A percentile compares a stretch with the other conserved stretches of the same genome.
Evolutionary conservation across 2,797 vertebrate species (phyloP).

Genomic region (Glossophaga mutica): DNA sequence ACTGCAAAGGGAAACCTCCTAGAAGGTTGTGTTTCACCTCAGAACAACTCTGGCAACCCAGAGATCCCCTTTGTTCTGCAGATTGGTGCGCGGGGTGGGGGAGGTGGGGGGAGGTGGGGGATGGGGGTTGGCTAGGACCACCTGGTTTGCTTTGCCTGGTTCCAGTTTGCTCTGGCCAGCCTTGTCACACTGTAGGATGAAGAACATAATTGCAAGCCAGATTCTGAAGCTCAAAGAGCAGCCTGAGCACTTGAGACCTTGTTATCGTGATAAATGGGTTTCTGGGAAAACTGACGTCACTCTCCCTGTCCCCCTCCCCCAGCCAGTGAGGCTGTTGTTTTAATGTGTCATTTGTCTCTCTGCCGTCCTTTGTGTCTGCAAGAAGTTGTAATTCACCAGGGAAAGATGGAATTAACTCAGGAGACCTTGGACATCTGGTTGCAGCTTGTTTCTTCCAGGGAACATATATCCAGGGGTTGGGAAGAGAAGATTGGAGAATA

Average conservation of each 20-base stretch:
- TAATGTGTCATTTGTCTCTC: slow-evolving; percentile 68
- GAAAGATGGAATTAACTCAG: slow-evolving; percentile 56
- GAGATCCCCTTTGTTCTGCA: slow-evolving; percentile 50
- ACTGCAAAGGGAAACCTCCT: not conserved
- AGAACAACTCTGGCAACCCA: not conserved
- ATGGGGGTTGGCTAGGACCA: not conserved
- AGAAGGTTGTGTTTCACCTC: slow-evolving; percentile 42
- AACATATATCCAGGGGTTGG: not conserved
- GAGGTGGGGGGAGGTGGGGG: not conserved
- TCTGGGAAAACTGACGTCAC: slow-evolving; percentile 71
- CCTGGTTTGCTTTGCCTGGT: slow-evolving; percentile 25
- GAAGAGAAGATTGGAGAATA: not conserved
- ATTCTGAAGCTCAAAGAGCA: slow-evolving; percentile 52
- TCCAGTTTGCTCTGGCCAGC: slow-evolving; percentile 31
- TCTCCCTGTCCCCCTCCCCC: not conserved
- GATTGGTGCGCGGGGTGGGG: not conserved
- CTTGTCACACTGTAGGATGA: not conserved
- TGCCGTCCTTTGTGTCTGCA: slow-evolving; percentile 59
- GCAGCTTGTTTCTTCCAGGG: slow-evolving; percentile 37
- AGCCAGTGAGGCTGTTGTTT: slow-evolving; percentile 61
- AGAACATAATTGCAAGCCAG: slow-evolving; percentile 40
- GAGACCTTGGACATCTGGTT: slow-evolving; percentile 44
- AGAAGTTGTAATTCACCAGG: slow-evolving; percentile 59
- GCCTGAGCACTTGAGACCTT: slow-evolving; percentile 65
- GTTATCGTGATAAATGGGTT: slow-evolving; percentile 67